phyloP scores from a whole-genome alignment of 2,888 invertebrate species.

The Lasioglossum zephyrum region DNA sequence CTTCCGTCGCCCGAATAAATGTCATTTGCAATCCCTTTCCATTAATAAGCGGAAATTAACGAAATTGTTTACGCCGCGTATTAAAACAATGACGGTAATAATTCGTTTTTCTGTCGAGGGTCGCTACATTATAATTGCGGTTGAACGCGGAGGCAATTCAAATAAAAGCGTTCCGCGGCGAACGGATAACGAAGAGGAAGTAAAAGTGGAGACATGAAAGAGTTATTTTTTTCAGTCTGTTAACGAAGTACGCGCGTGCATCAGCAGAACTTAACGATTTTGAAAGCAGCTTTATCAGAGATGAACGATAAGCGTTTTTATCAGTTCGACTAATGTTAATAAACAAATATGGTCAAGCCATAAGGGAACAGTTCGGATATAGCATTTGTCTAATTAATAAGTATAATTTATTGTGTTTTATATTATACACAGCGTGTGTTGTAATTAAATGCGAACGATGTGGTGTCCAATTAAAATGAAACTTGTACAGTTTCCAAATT shows the following conservation, averaged over 20 bases:
- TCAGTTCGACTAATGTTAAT: background rate
- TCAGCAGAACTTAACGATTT: no score
- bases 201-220: background rate
- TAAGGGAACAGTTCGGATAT: background rate
- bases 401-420: background rate
- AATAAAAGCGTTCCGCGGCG: slow-evolving; percentile 15
- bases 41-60: slow-evolving; percentile 62
- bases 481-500: background rate
- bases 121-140: slow-evolving; percentile 49
- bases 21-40: slow-evolving; percentile 34
- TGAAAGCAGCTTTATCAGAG: background rate
- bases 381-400: background rate
- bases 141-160: slow-evolving; percentile 26
- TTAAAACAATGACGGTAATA: slow-evolving; percentile 57
- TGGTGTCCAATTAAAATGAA: background rate
- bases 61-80: slow-evolving; percentile 61
- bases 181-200: background rate
- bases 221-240: slow-evolving; percentile 22
- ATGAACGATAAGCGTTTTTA: background rate
- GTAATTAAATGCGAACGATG: background rate
- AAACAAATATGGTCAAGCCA: background rate
- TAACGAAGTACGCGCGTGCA: background rate
- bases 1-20: slow-evolving; percentile 30
- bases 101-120: slow-evolving; percentile 61
- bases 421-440: background rate